Conservation (phyloP, 2,888 invertebrate species). For the Allolobophora icterica region DNA sequence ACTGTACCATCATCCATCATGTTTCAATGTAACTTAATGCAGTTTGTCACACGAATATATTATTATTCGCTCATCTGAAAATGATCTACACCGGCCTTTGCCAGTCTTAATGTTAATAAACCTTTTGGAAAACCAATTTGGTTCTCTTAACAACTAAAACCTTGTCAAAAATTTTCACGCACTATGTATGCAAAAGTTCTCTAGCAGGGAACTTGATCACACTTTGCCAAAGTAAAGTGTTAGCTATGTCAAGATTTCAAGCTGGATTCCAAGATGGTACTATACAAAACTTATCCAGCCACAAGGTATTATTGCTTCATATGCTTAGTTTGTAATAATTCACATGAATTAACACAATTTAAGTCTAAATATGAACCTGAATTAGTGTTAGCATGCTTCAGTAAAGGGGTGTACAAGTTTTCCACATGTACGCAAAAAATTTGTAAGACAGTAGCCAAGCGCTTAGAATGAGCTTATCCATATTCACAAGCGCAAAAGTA, state of each 20-base stretch:
- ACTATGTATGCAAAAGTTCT: too few relatives aligned
- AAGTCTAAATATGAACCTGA: not conserved
- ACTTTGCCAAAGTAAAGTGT: not conserved
- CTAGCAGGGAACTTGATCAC: not conserved
- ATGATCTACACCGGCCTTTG: not conserved
- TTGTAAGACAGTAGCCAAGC: too few relatives aligned
- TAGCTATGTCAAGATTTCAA: not conserved
- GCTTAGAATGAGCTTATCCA: too few relatives aligned
- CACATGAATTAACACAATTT: not conserved
- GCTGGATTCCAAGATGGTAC: not conserved
- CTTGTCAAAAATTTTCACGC: not conserved
- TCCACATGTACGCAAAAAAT: not conserved
- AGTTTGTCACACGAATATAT: too few relatives aligned
- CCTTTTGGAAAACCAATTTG: not conserved
- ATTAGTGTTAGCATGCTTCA: not conserved
- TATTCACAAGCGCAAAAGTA: too few relatives aligned
- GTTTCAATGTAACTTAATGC: too few relatives aligned
- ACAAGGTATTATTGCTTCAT: not conserved
- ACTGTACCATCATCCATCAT: too few relatives aligned
- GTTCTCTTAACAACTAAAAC: not conserved
- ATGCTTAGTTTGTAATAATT: not conserved
- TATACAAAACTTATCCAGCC: not conserved
- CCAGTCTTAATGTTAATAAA: not conserved
- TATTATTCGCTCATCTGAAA: too few relatives aligned
- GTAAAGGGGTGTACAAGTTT: not conserved